phyloP scores from a whole-genome alignment of 2,888 invertebrate genomes.

The Frankliniella intonsa region DNA sequence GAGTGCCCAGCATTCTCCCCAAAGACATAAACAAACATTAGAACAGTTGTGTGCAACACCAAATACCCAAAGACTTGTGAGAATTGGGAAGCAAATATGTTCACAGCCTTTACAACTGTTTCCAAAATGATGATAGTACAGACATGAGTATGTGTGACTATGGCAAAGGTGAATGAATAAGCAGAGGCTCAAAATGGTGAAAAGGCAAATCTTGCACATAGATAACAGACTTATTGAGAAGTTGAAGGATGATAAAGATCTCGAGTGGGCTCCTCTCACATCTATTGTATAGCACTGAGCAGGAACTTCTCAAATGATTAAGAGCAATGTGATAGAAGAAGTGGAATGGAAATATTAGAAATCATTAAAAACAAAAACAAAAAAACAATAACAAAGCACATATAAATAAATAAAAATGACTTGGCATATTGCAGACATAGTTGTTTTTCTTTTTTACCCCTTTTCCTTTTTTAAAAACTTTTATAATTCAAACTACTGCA shows the following conservation, averaged over 20 bases:
- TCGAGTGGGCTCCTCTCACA: slow-evolving; percentile 12
- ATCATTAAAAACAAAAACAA: background rate
- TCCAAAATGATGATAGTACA: too few species aligned
- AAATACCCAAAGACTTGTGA: too few species aligned
- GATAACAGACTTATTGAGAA: background rate
- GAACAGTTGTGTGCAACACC: too few species aligned
- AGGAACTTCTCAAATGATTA: too few species aligned
- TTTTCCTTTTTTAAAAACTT: background rate
- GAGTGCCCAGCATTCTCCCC: too few species aligned
- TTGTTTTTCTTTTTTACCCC: too few species aligned
- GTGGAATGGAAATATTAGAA: background rate
- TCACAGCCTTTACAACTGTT: too few species aligned
- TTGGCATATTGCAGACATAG: background rate
- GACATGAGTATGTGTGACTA: background rate
- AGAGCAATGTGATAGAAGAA: background rate
- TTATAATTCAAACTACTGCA: background rate
- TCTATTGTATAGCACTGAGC: background rate
- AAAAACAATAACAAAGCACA: background rate
- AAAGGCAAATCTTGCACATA: background rate
- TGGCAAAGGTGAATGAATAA: background rate
- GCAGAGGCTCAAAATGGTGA: background rate
- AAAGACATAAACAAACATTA: too few species aligned
- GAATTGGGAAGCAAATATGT: too few species aligned
- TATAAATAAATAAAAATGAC: slow-evolving; percentile 28
- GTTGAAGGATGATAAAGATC: background rate